These are phyloP conservation scores for Xerus inauris DNA, from an alignment of 2,113 vertebrate species.

Conservation along the genomic window DNA sequence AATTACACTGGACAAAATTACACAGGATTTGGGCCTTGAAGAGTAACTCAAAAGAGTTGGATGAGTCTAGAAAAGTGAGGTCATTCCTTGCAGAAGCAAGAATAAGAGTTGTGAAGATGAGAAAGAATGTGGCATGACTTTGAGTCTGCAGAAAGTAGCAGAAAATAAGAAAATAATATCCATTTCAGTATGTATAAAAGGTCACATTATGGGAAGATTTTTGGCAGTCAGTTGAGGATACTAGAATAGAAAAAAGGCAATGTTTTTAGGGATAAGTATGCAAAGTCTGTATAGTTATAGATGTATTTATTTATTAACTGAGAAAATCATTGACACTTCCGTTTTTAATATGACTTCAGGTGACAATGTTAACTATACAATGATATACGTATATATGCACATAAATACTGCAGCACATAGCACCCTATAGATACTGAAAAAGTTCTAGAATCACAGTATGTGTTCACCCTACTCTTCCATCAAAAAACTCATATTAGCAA, in stretches of 20 bases:
- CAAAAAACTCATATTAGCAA: neutral
- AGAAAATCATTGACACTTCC: neutral
- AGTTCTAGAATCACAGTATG: neutral
- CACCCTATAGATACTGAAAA: neutral
- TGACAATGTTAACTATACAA: neutral
- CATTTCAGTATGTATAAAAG: neutral
- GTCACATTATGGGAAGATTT: neutral
- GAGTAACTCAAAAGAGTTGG: neutral
- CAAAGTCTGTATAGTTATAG: neutral
- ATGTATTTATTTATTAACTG: neutral
- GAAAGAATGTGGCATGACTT: neutral
- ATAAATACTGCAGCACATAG: neutral
- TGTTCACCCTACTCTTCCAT: neutral
- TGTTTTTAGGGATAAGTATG: neutral
- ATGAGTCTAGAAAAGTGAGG: neutral
- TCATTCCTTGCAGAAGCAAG: neutral
- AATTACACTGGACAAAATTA: neutral
- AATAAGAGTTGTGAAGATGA: neutral
- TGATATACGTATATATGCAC: too few species aligned
- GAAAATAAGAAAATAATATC: neutral
- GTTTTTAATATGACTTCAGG: neutral
- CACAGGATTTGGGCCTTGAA: neutral
- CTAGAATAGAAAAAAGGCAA: neutral
- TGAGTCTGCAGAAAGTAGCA: neutral
- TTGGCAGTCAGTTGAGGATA: neutral